Percentiles rank a stretch among this genome's conserved stretches.
phyloP scores from a whole-genome alignment of 2,797 vertebrate species.

The Scolopax bukidnonensis region DNA sequence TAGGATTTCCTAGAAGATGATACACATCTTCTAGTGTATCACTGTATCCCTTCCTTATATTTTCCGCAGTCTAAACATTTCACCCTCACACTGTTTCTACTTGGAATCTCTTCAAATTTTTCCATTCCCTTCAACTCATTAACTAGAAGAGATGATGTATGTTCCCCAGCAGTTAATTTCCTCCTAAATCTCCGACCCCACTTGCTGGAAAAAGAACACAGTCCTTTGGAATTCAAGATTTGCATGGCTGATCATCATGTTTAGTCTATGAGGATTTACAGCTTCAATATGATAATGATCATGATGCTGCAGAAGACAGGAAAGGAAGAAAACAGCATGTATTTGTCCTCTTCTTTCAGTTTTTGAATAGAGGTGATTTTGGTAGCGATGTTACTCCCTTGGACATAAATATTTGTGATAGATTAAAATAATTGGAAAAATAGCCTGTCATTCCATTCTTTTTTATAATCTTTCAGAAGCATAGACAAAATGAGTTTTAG shows the following conservation, averaged over 20 bases:
- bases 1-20: background rate
- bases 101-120: background rate
- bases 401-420: background rate
- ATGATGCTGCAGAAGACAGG: background rate
- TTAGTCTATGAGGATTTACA: background rate
- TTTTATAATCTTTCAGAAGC: background rate
- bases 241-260: background rate
- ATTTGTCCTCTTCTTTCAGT: background rate
- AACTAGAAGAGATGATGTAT: background rate
- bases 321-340: background rate
- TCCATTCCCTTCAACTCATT: background rate
- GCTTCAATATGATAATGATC: background rate
- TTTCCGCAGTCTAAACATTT: background rate
- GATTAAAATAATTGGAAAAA: background rate
- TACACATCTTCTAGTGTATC: background rate
- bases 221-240: background rate
- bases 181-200: background rate
- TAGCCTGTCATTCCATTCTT: background rate
- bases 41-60: background rate
- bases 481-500: background rate
- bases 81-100: background rate
- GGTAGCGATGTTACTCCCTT: background rate
- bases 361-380: background rate
- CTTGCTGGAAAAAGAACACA: background rate
- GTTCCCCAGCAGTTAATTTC: background rate